Evolutionary conservation across 2,797 vertebrate species (phyloP), one percentile per base, ranked within the genome.

Genomic region (Calcarius lapponicus): DNA sequence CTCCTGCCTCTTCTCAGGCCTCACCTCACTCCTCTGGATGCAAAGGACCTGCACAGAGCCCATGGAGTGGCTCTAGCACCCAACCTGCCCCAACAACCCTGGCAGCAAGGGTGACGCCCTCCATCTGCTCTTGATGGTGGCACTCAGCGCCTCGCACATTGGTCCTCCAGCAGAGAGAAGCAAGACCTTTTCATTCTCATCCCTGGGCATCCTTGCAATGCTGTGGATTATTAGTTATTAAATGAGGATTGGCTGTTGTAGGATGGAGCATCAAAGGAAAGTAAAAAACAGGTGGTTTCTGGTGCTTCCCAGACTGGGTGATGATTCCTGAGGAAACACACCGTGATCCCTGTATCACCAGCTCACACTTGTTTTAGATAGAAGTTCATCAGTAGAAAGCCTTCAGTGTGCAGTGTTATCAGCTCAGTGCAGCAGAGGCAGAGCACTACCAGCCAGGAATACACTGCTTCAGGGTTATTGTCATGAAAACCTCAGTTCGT

Each of bases 1-100:
- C 73, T 86, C 80, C 90, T 86, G 93, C 90, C 73, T 79, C 58
- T 56, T 56, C 82, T 95, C 86, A 85, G 93, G 88, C 90, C 43
- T 57, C 4, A 10, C 20, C 71, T 69, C 82, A 6, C 60, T 71
- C 53, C 53, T 86, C 51, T 36, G 73, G 28, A 28, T 1, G 6
- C 73, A 19, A 54, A 81, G 85, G 48, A 79, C 32, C 26, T 25
- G 53, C 6, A 7, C 5, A 1, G 8, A 86, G 73, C 80, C 47
- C 61, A 1, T 4, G 57, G 76, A 60, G 80, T n/a, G 51, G 60
- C 60, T 54, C 20, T 22, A 11, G 32, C 26, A 25, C 12, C 54
- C n/a, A 54, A 57, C 53, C 85, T 85, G 64, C 48, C 72, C 58
- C 13, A 29, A 17, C 0, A 0, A 4, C 14, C 3, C 28, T 3